phyloP scores from a whole-genome alignment of 1,140 invertebrate species.

The Ceratosolen fusciceps region DNA sequence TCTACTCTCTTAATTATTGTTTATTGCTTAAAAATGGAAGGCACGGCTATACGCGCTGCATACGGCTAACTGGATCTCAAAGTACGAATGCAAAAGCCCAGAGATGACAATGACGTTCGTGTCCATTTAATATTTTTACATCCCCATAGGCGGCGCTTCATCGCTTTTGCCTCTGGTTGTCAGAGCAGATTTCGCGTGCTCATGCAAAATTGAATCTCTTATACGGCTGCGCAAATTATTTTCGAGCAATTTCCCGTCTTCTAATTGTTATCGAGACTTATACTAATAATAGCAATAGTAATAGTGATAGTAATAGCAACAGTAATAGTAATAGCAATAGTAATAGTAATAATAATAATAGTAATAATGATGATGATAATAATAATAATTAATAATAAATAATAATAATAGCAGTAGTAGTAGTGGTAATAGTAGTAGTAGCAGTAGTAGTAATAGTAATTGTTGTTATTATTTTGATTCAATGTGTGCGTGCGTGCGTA shows the following conservation, averaged over 20 bases:
- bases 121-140: constrained; percentile 22
- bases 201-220: constrained; percentile 20
- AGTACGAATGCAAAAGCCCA: constrained; percentile 55
- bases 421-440: no score
- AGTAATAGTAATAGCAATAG: no score
- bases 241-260: constrained; percentile 6
- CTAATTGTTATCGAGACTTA: no score
- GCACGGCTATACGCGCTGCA: constrained; percentile 56
- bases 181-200: neutral
- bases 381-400: no score
- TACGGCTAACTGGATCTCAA: constrained; percentile 66
- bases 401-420: no score
- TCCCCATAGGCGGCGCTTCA: constrained; percentile 22
- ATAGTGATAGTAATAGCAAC: no score
- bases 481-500: no score
- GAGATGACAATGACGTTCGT: constrained; percentile 37
- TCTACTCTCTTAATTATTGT: constrained; percentile 28
- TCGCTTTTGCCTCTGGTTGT: constrained; percentile 34
- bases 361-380: no score
- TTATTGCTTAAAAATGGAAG: constrained; percentile 45
- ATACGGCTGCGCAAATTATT: constrained; percentile 16
- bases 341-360: no score
- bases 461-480: constrained; percentile 6
- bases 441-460: constrained; percentile 3
- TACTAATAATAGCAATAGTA: no score